Conservation (phyloP, 2,113 vertebrate genomes). For the Blennius ocellaris region DNA sequence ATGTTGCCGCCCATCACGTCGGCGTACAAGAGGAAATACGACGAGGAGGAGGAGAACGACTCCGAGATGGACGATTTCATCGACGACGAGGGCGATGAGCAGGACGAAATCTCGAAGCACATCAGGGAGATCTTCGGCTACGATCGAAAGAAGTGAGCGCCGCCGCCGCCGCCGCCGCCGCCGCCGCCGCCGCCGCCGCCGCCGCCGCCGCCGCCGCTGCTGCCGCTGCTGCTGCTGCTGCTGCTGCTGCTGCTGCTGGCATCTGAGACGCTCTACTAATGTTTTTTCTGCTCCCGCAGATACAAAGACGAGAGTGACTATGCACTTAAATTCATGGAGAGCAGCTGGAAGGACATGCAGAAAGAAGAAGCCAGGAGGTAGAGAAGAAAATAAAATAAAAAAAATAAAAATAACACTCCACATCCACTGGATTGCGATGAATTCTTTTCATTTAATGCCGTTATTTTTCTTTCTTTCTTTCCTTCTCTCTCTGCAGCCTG, state of each 20-base stretch:
- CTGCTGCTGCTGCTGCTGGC: too few relatives aligned
- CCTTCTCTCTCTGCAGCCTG: constrained; percentile 80
- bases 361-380: constrained; percentile 98
- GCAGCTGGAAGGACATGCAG: constrained; percentile 95
- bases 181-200: too few relatives aligned
- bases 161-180: too few relatives aligned
- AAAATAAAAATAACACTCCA: not conserved
- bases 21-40: constrained; percentile 84
- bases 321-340: constrained; percentile 98
- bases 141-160: constrained; percentile 87
- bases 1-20: constrained; percentile 85
- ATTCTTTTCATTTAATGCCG: not conserved
- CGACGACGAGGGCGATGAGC: constrained; percentile 91
- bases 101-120: constrained; percentile 94
- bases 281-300: constrained; percentile 70
- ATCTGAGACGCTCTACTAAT: not conserved
- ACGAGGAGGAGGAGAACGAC: constrained; percentile 92
- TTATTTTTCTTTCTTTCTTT: too few relatives aligned
- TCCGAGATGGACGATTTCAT: constrained; percentile 99
- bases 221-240: too few relatives aligned
- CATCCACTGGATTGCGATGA: not conserved
- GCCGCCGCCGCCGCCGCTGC: too few relatives aligned
- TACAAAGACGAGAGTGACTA: constrained; percentile 99
- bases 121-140: constrained; percentile 98
- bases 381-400: too few relatives aligned